Percentiles rank a stretch among this genome's conserved stretches.
Evolutionary conservation across 1,140 invertebrate species (phyloP).

Genomic region (Planococcus citri): DNA sequence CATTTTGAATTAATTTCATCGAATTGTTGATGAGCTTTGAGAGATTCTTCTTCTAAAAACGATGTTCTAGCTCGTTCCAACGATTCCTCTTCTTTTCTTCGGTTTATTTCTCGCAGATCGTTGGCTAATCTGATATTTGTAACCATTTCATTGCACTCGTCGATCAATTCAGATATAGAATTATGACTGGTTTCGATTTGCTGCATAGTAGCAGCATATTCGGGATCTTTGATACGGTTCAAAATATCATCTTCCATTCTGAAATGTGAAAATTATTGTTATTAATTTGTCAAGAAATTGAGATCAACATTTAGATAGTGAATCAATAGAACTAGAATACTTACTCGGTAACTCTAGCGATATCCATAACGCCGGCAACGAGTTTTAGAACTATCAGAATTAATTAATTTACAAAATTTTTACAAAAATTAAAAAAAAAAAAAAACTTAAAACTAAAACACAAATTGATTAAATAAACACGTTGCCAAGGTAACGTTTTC

Average conservation of each 20-base stretch:
- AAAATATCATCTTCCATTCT: neutral
- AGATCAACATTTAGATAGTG: too few relatives aligned
- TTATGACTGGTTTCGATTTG: neutral
- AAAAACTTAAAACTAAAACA: neutral
- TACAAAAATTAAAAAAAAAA: neutral
- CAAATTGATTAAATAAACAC: neutral
- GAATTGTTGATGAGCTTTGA: neutral
- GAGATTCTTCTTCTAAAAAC: neutral
- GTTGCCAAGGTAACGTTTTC: neutral
- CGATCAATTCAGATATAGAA: neutral
- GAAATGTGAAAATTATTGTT: too few relatives aligned
- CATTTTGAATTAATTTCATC: constrained; percentile 5
- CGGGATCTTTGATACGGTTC: neutral
- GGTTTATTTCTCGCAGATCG: constrained; percentile 4
- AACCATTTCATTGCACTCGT: constrained; percentile 4
- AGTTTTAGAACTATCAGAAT: too few relatives aligned
- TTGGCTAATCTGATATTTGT: neutral
- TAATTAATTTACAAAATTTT: too few relatives aligned
- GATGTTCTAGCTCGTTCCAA: neutral
- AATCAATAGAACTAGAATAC: too few relatives aligned
- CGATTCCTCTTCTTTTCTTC: neutral
- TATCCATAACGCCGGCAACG: too few relatives aligned
- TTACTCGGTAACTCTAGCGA: too few relatives aligned
- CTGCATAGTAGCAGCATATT: neutral
- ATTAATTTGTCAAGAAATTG: too few relatives aligned